A percentile compares a stretch with the other conserved stretches of the same genome.
These are phyloP conservation scores for Ctena decussata DNA, from an alignment of 2,888 invertebrate genomes.

Conservation along the genomic window DNA sequence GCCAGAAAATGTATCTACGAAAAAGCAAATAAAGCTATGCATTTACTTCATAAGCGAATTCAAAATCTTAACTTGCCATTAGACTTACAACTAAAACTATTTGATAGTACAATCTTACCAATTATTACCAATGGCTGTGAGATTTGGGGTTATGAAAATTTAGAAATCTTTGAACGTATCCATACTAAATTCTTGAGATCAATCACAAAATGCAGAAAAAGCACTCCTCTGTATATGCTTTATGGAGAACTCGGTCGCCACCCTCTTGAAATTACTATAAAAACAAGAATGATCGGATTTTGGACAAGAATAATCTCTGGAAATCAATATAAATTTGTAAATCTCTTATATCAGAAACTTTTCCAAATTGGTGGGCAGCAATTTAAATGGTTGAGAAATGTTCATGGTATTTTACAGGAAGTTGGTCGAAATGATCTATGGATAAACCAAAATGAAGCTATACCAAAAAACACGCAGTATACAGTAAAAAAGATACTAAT, in stretches of 20 bases:
- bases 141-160: too few relatives aligned
- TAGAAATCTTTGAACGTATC: conserved; percentile 19
- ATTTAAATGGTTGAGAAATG: neutral
- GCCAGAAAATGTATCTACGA: neutral
- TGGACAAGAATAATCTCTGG: neutral
- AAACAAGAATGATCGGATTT: neutral
- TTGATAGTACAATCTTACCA: too few relatives aligned
- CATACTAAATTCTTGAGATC: neutral
- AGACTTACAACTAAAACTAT: too few relatives aligned
- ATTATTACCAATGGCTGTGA: too few relatives aligned
- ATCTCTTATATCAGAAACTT: neutral
- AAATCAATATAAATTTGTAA: neutral
- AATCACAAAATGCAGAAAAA: conserved; percentile 13
- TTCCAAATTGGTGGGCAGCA: neutral
- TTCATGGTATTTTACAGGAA: neutral
- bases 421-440: neutral
- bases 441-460: too few relatives aligned
- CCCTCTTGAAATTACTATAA: conserved; percentile 23
- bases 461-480: too few relatives aligned
- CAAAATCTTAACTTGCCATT: too few relatives aligned
- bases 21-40: too few relatives aligned
- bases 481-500: neutral
- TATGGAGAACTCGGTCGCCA: conserved; percentile 28
- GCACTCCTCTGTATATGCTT: conserved; percentile 21
- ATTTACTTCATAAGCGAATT: too few relatives aligned